Evolutionary conservation across 53 echinoderm and acorn worm species (phyloP), one percentile per base, ranked within the genome.

Genomic region (Arbacia lixula): DNA sequence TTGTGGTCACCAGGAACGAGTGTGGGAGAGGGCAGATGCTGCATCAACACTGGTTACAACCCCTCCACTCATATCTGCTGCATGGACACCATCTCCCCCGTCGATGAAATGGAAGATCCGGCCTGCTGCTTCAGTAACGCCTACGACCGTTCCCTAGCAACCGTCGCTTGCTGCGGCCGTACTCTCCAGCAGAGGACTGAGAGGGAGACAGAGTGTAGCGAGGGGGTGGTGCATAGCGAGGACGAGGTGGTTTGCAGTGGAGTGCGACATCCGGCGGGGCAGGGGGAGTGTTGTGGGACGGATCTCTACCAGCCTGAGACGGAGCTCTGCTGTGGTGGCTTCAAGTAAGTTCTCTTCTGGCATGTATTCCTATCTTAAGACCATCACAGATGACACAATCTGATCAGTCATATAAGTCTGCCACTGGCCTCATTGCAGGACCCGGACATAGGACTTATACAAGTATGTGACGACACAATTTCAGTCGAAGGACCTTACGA

Each of bases 21-120:
- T 6, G 19, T 96, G 6, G 85, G 75, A 51, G 87, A 30, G 12
- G 93, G 93, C 12, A 19, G 20, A 20, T 96, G 96, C 84, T 96
- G 96, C 36, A 84, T 46, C 24, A 53, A 60, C 6, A 63, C 19
- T 3, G 89, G 76, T 5, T 93, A 67, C 60, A 91, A 96, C 36
- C 89, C 93, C 11, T 56, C 71, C 21, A 85, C 41, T 6, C 85
- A 93, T 32, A 89, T 85, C 57, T 96, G 96, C 72, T 96, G 93
- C 33, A 3, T 61, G 12, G 49, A 29, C 9, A 22, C 28, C 19
- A 20, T 81, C 43, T 38, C 78, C 57, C 20, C 32, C 31, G 41
- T 31, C 64, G 17, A 19, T 21, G 82, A 41, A 42, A 63, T 81
- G 82, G 33, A 9, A 29, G 31, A 27, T 3, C 62, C 82, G 5